phyloP scores from a whole-genome alignment of 2,113 vertebrate genomes.

The Crotophaga sulcirostris region DNA sequence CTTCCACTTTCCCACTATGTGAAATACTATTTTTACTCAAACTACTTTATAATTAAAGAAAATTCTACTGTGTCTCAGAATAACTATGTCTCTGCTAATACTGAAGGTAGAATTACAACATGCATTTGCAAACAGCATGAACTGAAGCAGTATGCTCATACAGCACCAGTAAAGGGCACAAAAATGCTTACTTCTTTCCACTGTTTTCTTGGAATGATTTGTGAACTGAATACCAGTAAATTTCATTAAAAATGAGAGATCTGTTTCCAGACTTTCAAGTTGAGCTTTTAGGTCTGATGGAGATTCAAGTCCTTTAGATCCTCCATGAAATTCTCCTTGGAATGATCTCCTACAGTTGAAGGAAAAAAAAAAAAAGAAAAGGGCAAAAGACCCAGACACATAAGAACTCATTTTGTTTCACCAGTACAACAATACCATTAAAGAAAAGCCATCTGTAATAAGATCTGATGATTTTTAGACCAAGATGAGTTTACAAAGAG shows the following conservation, averaged over 20 bases:
- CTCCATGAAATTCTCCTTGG: not conserved
- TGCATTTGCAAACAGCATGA: not conserved
- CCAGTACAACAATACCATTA: not conserved
- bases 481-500: not conserved
- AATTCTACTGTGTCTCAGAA: not conserved
- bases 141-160: not conserved
- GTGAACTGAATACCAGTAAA: slow-evolving; percentile 82
- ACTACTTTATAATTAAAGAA: not conserved
- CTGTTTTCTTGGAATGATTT: slow-evolving; percentile 74
- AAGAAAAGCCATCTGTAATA: not conserved
- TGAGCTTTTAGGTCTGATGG: slow-evolving; percentile 64
- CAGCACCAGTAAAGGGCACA: not conserved
- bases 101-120: not conserved
- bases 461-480: not conserved
- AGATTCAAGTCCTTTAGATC: not conserved
- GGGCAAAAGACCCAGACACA: not conserved
- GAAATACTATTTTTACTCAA: not conserved
- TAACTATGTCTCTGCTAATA: not conserved
- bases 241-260: slow-evolving; percentile 75
- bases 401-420: not conserved
- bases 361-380: not conserved
- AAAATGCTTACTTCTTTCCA: slow-evolving; percentile 77
- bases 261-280: slow-evolving; percentile 74
- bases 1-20: not conserved
- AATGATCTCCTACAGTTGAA: slow-evolving; percentile 61